Conservation (phyloP, 2,888 invertebrate genomes). For the Temnothorax ravouxi region DNA sequence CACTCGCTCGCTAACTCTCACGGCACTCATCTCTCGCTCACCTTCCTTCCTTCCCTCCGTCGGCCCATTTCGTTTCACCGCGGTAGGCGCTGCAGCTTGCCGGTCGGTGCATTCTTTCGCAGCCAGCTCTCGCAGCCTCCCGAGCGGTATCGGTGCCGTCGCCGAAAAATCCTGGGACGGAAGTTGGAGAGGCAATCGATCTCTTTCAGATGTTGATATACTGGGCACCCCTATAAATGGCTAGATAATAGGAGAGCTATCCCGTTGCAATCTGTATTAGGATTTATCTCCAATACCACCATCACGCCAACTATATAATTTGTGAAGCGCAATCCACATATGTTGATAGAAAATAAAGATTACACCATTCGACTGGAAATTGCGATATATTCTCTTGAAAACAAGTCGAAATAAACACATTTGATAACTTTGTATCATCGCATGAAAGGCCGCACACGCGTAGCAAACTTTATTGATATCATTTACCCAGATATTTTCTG, state of each 20-base stretch:
- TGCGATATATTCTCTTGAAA: background rate
- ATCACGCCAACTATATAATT: background rate
- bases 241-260: background rate
- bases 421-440: background rate
- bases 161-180: constrained; percentile 7
- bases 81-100: constrained; percentile 34
- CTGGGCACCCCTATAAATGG: background rate
- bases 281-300: background rate
- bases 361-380: background rate
- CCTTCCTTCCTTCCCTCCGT: constrained; percentile 36
- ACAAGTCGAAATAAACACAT: background rate
- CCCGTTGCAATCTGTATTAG: background rate
- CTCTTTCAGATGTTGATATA: background rate
- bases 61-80: constrained; percentile 46
- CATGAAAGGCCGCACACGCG: too few relatives aligned
- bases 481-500: background rate
- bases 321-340: background rate
- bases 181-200: background rate
- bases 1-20: constrained; percentile 32
- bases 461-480: background rate
- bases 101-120: constrained; percentile 15
- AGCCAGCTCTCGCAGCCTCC: background rate
- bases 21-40: constrained; percentile 43
- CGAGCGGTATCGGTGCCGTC: background rate
- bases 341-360: background rate